Base-by-base conservation (phyloP, 2,113 vertebrate species). In the Telmatochromis sp. region DNA sequence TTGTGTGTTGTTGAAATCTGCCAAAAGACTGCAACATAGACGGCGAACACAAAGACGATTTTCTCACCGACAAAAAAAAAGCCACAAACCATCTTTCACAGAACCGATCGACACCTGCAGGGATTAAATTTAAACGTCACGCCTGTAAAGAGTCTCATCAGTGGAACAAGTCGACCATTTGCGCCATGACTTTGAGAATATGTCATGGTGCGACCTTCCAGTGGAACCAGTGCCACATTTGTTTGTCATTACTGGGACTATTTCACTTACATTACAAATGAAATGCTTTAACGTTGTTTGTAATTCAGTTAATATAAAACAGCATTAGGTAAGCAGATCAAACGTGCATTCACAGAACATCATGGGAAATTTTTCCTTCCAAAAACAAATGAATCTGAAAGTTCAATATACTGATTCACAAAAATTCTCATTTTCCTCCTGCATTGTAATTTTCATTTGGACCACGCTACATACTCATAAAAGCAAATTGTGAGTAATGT, bases 1-100 rank as follows among this genome's bases (percentile, higher is more conserved):
- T 97, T 97, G 96, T 96, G 94, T 95, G 96, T 94, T 96, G 96
- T 96, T 96, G 95, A 96, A 97, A 94, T 95, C 88, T 92, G 93
- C 91, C 89, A 90, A 94, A 92, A 87, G 92, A 90, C 91, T 91
- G 91, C 94, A 96, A 94, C 93, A 93, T 65, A 58, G 85, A 88
- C 1, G 3, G 79, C 88, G 88, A 94, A 95, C 89, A 94, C 91
- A 92, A 93, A 91, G 87, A 10, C 53, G 53, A 81, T 92, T 95
- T 93, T 91, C 57, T 88, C 90, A 84, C 87, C 17, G 4, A 3
- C 2, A 17, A 9, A 58, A 31, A 51, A 63, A 68, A 85, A 57
- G 35, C 45, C 80, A 85, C 68, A 85, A 82, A 47, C 21, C 83
- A 90, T 87, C 54, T 83, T 92, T 90, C 81, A 83, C 87, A 92